Base-by-base conservation (phyloP, 2,113 vertebrate genomes). In the Hoplias malabaricus region DNA sequence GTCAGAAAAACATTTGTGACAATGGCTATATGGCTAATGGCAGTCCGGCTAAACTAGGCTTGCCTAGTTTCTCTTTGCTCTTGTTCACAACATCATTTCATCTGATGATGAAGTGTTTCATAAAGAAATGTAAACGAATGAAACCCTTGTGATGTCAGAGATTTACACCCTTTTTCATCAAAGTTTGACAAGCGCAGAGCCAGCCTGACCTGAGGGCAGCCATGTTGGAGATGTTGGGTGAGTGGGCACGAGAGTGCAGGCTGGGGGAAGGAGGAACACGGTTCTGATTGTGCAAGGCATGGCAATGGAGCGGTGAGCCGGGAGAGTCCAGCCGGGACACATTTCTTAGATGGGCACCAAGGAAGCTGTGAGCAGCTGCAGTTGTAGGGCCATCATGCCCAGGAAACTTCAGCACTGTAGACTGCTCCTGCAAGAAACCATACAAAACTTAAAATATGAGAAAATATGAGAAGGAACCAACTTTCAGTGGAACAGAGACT, bases 221-320 rank as follows among this genome's bases (percentile, higher is more conserved):
- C 96, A 99, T 99, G 87, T 95, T 98, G 80, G 93, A 95, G 78
- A 94, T 93, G 88, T 91, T 96, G 2, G 97, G 96, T 0, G 96
- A 98, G 4, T 96, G 95, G 0, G 93, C 91, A 0, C 96, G 93
- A 1, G 97, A 95, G 33, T 98, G 96, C 33, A 93, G 63, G 56
- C 91, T 94, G 1, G 96, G 96, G 0, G 96, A 98, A 0, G 94
- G 92, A 1, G 90, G 73, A 0, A 95, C 90, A 56, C 96, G 92
- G 85, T 85, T 95, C 87, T 96, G 96, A 78, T 91, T 94, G 84
- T 97, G 95, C 57, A 98, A 87, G 70, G 94, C 93, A 40, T 93
- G 95, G 85, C 94, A 97, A 91, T 98, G 95, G 80, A 98, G 94
- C 10, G 96, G 96, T 2, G 96, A 98, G 16, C 91, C 89, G 4